Conservation (phyloP, 1,140 invertebrate genomes). For the Drosophila insularis region DNA sequence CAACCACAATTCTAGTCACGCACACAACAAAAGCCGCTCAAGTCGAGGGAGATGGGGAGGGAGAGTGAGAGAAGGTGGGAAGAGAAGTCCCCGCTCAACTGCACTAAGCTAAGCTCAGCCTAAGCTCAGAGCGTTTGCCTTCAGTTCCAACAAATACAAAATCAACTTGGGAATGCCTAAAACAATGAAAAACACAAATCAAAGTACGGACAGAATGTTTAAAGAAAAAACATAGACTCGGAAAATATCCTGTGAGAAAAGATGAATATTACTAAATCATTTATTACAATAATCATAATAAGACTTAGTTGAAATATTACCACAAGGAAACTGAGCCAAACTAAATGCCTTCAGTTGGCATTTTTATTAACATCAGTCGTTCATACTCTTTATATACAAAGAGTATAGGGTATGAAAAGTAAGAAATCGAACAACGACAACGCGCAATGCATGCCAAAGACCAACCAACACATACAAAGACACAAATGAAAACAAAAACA, state of each 20-base stretch:
- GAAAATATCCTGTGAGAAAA: no score
- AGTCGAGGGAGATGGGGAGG: conserved; percentile 14
- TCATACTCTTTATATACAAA: background rate
- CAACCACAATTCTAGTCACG: conserved; percentile 64
- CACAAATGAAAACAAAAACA: conserved; percentile 16
- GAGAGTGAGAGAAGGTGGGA: background rate
- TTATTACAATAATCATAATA: no score
- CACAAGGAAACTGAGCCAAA: no score
- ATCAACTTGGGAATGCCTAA: conserved; percentile 28
- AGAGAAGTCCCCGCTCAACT: conserved; percentile 53
- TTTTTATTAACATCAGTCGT: no score
- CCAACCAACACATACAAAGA: conserved; percentile 17
- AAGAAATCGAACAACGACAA: conserved; percentile 25
- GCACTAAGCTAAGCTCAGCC: conserved; percentile 63
- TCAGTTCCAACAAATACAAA: conserved; percentile 2
- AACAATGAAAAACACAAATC: conserved; percentile 37
- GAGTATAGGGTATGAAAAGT: background rate
- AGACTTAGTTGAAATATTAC: no score
- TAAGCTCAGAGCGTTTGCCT: conserved; percentile 12
- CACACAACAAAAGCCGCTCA: conserved; percentile 31
- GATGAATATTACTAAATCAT: no score
- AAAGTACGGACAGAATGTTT: background rate
- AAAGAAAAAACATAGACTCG: no score
- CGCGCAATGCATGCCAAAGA: conserved; percentile 64
- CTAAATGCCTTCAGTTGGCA: no score